Evolutionary conservation across 2,113 vertebrate species (phyloP).

Genomic region (Anser cygnoides): DNA sequence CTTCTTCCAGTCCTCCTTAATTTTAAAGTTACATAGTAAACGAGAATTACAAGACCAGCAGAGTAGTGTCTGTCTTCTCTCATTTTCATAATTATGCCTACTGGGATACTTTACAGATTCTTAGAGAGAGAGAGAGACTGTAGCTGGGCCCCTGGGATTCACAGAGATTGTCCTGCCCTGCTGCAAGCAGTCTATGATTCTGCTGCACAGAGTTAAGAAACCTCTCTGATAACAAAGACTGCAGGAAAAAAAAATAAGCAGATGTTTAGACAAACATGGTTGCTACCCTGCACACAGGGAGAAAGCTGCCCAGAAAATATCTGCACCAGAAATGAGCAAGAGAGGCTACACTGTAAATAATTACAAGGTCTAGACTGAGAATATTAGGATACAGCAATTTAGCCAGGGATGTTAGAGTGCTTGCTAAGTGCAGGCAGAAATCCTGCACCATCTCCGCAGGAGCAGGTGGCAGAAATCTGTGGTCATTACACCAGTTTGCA

Average conservation of each 20-base stretch:
- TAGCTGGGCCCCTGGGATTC: conserved; percentile 4
- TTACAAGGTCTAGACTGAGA: background rate
- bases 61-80: background rate
- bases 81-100: background rate
- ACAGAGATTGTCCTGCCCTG: background rate
- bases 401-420: background rate
- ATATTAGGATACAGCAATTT: background rate
- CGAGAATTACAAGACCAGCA: background rate
- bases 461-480: background rate
- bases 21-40: background rate
- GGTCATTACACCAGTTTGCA: background rate
- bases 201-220: background rate
- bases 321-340: background rate
- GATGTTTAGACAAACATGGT: background rate
- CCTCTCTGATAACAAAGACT: background rate
- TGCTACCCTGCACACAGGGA: background rate
- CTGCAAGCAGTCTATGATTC: background rate
- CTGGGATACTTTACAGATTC: background rate
- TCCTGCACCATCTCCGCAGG: background rate
- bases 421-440: background rate
- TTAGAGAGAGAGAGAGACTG: background rate
- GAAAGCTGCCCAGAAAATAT: background rate
- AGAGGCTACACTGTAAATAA: background rate
- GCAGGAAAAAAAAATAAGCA: background rate
- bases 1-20: background rate